Conservation (phyloP, 2,113 vertebrate species). For the Cyprinodon brontotheroides region DNA sequence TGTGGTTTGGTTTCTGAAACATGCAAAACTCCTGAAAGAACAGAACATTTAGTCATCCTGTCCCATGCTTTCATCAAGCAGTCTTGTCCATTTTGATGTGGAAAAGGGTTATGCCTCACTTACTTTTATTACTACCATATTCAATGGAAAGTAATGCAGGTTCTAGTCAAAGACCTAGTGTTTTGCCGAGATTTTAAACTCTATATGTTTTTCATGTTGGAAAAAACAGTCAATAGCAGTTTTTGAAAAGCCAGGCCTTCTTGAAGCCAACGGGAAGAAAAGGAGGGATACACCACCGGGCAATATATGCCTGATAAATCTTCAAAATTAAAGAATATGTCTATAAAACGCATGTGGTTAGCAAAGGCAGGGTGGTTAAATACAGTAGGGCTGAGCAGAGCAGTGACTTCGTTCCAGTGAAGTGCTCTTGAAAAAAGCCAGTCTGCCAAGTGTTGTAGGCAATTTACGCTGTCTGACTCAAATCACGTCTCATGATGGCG, state of each 20-base stretch:
- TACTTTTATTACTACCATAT: slow-evolving; percentile 28
- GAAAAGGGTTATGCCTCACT: slow-evolving; percentile 23
- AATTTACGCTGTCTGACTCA: slow-evolving; percentile 81
- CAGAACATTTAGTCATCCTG: slow-evolving; percentile 52
- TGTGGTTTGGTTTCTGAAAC: slow-evolving; percentile 64
- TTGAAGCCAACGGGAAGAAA: background rate
- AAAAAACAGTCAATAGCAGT: background rate
- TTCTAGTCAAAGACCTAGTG: background rate
- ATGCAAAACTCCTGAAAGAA: slow-evolving; percentile 46
- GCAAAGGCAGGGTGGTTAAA: slow-evolving; percentile 50
- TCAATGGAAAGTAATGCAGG: background rate
- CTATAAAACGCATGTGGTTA: background rate
- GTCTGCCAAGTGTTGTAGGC: slow-evolving; percentile 76
- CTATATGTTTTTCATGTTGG: background rate
- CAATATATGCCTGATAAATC: background rate
- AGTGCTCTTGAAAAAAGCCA: slow-evolving; percentile 69
- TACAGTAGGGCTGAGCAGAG: slow-evolving; percentile 37
- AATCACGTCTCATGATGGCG: slow-evolving; percentile 78
- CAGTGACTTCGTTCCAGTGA: slow-evolving; percentile 73
- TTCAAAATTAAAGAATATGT: background rate
- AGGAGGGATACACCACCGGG: background rate
- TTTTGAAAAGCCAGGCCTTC: background rate
- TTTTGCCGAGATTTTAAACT: background rate
- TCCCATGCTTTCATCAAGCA: slow-evolving; percentile 48
- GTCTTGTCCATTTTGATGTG: slow-evolving; percentile 53